Base-by-base conservation (phyloP, 2,113 vertebrate species). In the Arvicanthis niloticus region DNA sequence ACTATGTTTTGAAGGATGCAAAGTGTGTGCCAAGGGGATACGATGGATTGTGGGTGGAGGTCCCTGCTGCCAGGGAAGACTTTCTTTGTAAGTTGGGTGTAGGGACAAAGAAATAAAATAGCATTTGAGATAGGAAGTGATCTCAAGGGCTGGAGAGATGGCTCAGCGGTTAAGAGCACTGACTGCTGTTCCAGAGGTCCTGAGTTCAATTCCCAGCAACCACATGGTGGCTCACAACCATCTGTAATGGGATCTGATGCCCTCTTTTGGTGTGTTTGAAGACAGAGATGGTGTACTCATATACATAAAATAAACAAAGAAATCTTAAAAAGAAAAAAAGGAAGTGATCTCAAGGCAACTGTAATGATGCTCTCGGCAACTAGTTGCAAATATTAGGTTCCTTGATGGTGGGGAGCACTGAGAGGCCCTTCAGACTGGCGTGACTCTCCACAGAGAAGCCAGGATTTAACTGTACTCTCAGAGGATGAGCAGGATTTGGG, bases 381-480 rank as follows among this genome's bases (percentile, higher is more conserved):
- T 91, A 91, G 91, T 81, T 91, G 76, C 12, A 91, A 84, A 88
- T 81, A 84, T 1, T 70, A 68, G 65, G 51, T 96, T 97, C 42
- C 1, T 88, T 76, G 65, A 29, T 26, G 42, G 8, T 76, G 78
- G 5, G 73, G 48, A 76, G 80, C 10, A 29, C 3, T 42, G 24
- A 34, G 26, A 70, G 67, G 77, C 37, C 37, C 85, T 94, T 94
- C 29, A 92, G 68, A 91, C 7, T 72, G 9, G 37, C 29, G 48
- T 87, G 22, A 56, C 65, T 93, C 90, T 94, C 65, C 24, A 60
- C 34, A 19, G 40, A 48, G 45, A 92, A 94, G 37, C 65, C 58
- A 88, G 67, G 58, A 92, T 86, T 93, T 95, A 92, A 75, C 5
- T 56, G 93, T 92, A 73, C 80, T 90, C 85, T 93, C 81, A 76